A percentile compares a stretch with the other conserved stretches of the same genome.
phyloP scores from a whole-genome alignment of 2,113 vertebrate species.

The Cisticola juncidis region DNA sequence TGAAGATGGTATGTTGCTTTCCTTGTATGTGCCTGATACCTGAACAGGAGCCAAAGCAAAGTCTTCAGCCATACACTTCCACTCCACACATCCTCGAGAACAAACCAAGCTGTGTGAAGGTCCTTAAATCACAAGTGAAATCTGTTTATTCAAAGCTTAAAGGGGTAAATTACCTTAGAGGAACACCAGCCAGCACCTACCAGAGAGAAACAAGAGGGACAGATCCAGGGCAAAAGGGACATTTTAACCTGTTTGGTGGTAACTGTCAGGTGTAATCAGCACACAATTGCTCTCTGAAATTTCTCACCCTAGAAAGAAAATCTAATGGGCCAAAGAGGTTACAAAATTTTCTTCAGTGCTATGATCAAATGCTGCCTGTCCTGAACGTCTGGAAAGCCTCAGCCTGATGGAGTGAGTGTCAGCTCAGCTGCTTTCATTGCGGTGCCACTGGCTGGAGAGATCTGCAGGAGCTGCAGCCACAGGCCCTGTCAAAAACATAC shows the following conservation, averaged over 20 bases:
- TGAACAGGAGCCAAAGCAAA: background rate
- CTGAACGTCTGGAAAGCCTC: background rate
- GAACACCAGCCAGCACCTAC: background rate
- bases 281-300: background rate
- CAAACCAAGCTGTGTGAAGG: background rate
- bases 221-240: background rate
- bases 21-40: background rate
- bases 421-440: background rate
- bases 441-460: background rate
- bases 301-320: background rate
- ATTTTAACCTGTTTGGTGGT: background rate
- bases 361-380: background rate
- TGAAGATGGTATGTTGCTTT: background rate
- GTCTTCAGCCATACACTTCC: background rate
- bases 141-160: background rate
- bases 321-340: background rate
- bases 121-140: background rate
- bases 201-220: background rate
- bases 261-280: background rate
- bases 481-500: background rate
- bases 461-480: background rate
- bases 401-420: background rate
- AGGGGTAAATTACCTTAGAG: background rate
- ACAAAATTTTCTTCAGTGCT: background rate
- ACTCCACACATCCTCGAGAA: fast-evolving